A percentile compares a stretch with the other conserved stretches of the same genome.
phyloP scores from a whole-genome alignment of 2,113 vertebrate genomes.

The Dasyurus viverrinus region DNA sequence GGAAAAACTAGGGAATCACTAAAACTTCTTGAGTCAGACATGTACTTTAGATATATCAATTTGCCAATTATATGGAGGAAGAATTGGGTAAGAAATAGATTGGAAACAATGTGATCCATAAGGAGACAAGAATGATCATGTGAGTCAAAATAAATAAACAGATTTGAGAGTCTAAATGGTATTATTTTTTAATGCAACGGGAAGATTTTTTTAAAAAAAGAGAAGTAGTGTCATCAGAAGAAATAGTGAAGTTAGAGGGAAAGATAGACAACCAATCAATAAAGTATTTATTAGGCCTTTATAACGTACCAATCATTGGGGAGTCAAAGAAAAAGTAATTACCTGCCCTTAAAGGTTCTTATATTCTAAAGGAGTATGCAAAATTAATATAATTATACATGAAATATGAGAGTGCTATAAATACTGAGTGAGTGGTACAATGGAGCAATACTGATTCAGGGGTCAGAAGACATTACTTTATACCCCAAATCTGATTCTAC shows the following conservation, averaged over 20 bases:
- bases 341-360: not conserved
- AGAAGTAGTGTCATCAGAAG: not conserved
- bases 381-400: not conserved
- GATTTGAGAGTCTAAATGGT: not conserved
- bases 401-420: not conserved
- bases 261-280: not conserved
- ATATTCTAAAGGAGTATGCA: not conserved
- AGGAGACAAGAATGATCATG: too few relatives aligned
- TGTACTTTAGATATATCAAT: not conserved
- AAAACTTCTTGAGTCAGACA: not conserved
- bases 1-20: not conserved
- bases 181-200: not conserved
- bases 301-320: not conserved
- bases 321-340: not conserved
- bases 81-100: too few relatives aligned
- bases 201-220: not conserved
- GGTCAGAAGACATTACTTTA: not conserved
- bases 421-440: not conserved
- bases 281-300: not conserved
- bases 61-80: too few relatives aligned
- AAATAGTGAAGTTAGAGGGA: not conserved
- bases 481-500: not conserved
- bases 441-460: not conserved
- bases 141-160: too few relatives aligned
- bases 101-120: too few relatives aligned